phyloP scores from a whole-genome alignment of 2,113 vertebrate species.

The Scopus umbretta region DNA sequence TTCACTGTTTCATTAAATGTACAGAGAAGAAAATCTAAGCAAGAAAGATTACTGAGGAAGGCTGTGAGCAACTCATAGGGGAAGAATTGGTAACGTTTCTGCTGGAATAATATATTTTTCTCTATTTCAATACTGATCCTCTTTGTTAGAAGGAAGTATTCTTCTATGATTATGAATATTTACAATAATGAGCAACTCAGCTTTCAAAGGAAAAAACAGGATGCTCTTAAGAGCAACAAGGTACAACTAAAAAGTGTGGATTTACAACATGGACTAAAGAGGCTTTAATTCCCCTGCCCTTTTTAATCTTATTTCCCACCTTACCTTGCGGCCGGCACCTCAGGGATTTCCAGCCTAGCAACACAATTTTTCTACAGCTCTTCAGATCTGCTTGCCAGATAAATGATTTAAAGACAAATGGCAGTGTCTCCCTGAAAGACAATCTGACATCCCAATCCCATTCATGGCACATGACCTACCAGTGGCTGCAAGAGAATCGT shows the following conservation, averaged over 20 bases:
- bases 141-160: neutral
- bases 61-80: neutral
- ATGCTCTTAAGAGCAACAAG: neutral
- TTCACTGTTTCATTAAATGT: neutral
- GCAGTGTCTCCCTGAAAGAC: neutral
- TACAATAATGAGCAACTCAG: neutral
- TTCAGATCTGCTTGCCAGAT: neutral
- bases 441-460: neutral
- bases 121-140: neutral
- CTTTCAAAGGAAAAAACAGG: neutral
- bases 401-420: neutral
- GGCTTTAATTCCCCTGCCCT: neutral
- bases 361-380: neutral
- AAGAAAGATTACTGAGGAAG: neutral
- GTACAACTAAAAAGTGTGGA: neutral
- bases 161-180: neutral
- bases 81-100: neutral
- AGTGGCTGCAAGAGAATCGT: neutral
- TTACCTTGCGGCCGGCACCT: neutral
- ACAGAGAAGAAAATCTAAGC: neutral
- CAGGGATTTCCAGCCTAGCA: neutral
- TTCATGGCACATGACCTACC: neutral
- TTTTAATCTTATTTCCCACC: neutral
- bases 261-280: neutral
- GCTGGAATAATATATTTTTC: neutral